Percentiles rank a stretch among this genome's conserved stretches.
Conservation (phyloP, 2,888 invertebrate species). For the Lottia gigantea region DNA sequence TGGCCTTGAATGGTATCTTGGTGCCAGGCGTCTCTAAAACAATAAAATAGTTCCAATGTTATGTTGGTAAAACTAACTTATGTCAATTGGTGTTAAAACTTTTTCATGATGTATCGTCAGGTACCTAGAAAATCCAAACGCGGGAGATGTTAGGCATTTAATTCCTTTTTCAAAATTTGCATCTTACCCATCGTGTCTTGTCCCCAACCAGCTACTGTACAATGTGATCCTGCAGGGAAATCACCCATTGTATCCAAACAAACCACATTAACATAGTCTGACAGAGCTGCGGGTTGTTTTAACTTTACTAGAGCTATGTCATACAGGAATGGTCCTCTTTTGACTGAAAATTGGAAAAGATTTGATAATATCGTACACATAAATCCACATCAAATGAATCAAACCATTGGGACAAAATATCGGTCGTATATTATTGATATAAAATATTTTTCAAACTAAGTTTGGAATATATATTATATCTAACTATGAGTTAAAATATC, state of each 20-base stretch:
- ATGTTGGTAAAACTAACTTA: too few relatives aligned
- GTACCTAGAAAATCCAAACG: background rate
- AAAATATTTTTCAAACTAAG: too few relatives aligned
- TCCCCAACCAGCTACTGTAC: conserved; percentile 50
- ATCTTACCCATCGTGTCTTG: conserved; percentile 36
- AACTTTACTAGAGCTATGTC: conserved; percentile 47
- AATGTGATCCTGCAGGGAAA: conserved; percentile 39
- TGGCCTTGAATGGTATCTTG: conserved; percentile 41
- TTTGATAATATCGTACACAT: too few relatives aligned
- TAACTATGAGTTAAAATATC: too few relatives aligned
- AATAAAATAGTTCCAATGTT: too few relatives aligned
- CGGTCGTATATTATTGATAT: too few relatives aligned
- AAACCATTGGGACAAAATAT: too few relatives aligned
- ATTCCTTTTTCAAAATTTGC: too few relatives aligned
- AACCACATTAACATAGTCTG: conserved; percentile 47
- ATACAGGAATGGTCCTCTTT: conserved; percentile 35
- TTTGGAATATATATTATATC: too few relatives aligned
- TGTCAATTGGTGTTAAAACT: background rate
- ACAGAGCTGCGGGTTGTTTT: conserved; percentile 34
- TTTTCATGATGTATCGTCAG: background rate
- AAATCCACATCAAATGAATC: too few relatives aligned
- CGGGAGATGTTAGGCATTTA: too few relatives aligned
- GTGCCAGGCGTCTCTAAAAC: conserved; percentile 39
- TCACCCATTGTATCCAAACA: conserved; percentile 44
- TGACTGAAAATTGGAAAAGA: background rate